Base-by-base conservation (phyloP, 2,888 invertebrate species). In the Polyommatus iphigenia region DNA sequence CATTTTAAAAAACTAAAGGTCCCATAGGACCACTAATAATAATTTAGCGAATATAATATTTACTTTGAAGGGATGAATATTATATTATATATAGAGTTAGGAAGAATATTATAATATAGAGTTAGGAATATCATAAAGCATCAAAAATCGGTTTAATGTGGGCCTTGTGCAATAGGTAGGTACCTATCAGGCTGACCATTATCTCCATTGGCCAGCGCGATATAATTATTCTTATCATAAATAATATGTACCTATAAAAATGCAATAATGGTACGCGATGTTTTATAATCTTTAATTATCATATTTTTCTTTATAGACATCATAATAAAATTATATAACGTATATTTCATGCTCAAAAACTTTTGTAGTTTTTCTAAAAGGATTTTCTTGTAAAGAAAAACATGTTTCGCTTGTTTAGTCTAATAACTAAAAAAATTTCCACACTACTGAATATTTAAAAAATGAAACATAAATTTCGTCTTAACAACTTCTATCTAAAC, bases 1-100 rank as follows among this genome's bases (percentile, higher is more conserved):
- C 24, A 54, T 54, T 75, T 73, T 50, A 46, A 24, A 46, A 54
- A 75, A 75, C 54, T 54, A 18, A 13, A 54, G 50, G 50, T 54
- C 75, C 75, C 18, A 5, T 8, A 18, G 18, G 75, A 75, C 7
- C 29, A 8, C 36, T 29, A 3, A 67, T 15, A 3, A 67, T 67
- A 62, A 62, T 20, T 62, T 62, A 24, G 10, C 2, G 20, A 24
- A 62, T 20, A 62, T 54, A 54, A 7, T 36, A 36, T 7, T 36
- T 7, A 36, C 36, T 36, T 36, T 36, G 36, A 36, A 36, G 8
- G 7, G 54, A 18, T 20, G 4, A 59, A 7, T 18, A 18, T 5
- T 54, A 18, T n/a, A n/a, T n/a, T n/a, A n/a, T n/a, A n/a, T 54
- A 54, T 54, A 54, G 18, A 54, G 5, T 15, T 54, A 54, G 54